Evolutionary conservation across 2,888 invertebrate species (phyloP), one percentile per base, ranked within the genome.

Genomic region (Ormyrus nitidulus): DNA sequence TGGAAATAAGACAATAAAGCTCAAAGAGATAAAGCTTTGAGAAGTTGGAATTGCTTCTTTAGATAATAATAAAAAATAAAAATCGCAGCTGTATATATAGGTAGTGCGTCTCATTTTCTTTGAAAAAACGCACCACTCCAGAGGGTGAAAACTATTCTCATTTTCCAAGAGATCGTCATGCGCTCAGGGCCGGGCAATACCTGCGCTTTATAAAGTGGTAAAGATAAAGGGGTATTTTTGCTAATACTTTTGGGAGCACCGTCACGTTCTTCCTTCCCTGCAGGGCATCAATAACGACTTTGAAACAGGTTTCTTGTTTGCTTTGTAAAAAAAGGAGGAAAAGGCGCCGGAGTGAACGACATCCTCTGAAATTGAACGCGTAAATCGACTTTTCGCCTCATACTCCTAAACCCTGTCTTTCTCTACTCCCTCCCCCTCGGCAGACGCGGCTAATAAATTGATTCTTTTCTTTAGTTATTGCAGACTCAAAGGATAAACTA

Each of bases 211-310:
- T 77, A 70, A 77, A 80, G 73, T 77, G 74, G 73, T 77, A 58
- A 62, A 69, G 78, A 75, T 81, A 78, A 75, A 78, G 78, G 71
- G 75, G 62, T 75, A 68, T 72, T 78, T 75, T 80, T 78, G 75
- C 75, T 73, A 80, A 73, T 77, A 65, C 77, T 77, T 73, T 80
- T 65, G 74, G 75, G 56, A 69, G 73, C 81, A 75, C 75, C 78
- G 78, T 78, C 81, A 78, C 81, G 81, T 81, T 75, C 64, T 56
- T 56, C 62, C 59, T 66, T 7, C 48, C 75, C 81, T 75, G 78
- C 78, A 44, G 64, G 81, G 81, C 75, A 81, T 81, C 78, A 75
- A 78, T 81, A 81, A 81, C 71, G 78, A 81, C 78, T 78, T 81
- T 56, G 71, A 65, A 48, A 54, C 76, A 70, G 73, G 73, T 77